Percentiles rank a stretch among this genome's conserved stretches.
phyloP scores from a whole-genome alignment of 2,797 vertebrate genomes.

The Alfaro cultratus region DNA sequence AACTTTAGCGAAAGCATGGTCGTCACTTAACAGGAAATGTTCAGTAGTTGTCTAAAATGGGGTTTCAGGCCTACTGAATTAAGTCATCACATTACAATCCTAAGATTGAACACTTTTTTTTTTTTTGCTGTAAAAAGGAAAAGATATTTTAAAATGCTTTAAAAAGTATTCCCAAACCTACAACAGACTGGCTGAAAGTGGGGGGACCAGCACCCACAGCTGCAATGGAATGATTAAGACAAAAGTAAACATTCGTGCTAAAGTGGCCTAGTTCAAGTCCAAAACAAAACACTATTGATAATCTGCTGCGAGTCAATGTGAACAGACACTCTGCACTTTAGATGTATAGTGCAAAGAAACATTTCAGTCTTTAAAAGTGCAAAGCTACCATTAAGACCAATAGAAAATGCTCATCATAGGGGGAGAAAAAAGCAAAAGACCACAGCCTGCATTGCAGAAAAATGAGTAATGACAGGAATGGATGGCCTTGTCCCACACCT shows the following conservation, averaged over 20 bases:
- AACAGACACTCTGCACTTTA: neutral
- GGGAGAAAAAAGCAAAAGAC: neutral
- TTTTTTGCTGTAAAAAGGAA: neutral
- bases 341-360: neutral
- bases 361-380: neutral
- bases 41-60: neutral
- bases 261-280: neutral
- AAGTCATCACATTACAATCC: neutral
- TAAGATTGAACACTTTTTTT: neutral
- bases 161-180: neutral
- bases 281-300: neutral
- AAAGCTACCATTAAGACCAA: neutral
- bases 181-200: neutral
- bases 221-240: neutral
- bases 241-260: neutral
- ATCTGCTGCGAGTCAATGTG: neutral
- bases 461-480: slow-evolving; percentile 33
- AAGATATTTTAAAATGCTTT: neutral
- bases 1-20: neutral
- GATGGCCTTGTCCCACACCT: slow-evolving; percentile 49
- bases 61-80: neutral
- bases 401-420: neutral
- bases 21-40: neutral
- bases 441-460: neutral
- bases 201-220: neutral